Evolutionary conservation across 2,113 vertebrate genomes (phyloP), one percentile per base, ranked within the genome.

Genomic region (Phocoena phocoena): DNA sequence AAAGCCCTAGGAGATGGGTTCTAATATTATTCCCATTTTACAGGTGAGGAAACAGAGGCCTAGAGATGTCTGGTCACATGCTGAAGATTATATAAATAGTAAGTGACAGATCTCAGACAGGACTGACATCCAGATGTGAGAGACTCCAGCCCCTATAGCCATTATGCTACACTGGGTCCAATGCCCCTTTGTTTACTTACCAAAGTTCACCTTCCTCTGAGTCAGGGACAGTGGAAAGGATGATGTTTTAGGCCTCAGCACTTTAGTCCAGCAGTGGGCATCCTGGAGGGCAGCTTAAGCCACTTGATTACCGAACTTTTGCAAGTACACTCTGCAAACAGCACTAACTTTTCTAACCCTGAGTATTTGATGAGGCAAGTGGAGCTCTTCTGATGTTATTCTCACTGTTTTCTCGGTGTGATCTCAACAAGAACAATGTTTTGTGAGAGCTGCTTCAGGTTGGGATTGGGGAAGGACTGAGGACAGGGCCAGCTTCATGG

Each of bases 91-190:
- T 71, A 50, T 1, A 53, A 50, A 47, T 31, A 73, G 50, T 25
- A 77, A 85, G 28, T 21, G 31, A n/a, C 12, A 89, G 38, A 31
- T 44, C 25, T 60, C 18, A 47, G 62, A 36, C 0, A 53, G 44
- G 63, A 70, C 7, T 68, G 12, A 90, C 67, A 41, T 2, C 28
- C 74, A 67, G 20, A 28, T 12, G 4, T 67, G 12, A 36, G n/a
- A 47, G 21, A 70, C 5, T 26, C 3, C 3, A 67, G 47, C 25
- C n/a, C 18, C 6, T n/a, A 18, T 0, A 65, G 53, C 83, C 25
- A 5, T 38, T 15, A 14, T 15, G 65, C 17, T 26, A 9, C 41
- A 1, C 0, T 17, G 23, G 17, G 23, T 21, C 0, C 2, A 38
- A n/a, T 14, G 12, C 6, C 33, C 44, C 23, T 50, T 67, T 12